Evolutionary conservation across 35 echinoderm and acorn worm species (phyloP).

Genomic region (Ptychodera flava): DNA sequence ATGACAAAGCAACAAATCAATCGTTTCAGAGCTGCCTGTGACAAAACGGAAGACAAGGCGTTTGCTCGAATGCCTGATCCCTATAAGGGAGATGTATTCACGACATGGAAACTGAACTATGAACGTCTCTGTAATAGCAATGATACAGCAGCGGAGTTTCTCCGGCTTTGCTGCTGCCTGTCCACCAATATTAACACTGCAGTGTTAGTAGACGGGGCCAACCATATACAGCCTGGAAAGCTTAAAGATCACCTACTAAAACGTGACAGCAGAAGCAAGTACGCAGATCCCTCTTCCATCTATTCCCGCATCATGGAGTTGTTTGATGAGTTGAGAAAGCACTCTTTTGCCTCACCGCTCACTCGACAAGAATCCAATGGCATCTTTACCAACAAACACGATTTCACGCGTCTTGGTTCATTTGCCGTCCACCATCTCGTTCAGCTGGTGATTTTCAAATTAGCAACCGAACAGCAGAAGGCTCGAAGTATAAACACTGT

Average conservation of each 20-base stretch:
- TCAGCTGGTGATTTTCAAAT: neutral
- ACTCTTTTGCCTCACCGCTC: neutral
- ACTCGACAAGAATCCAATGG: neutral
- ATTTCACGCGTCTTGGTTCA: neutral
- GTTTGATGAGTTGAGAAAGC: neutral
- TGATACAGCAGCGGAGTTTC: neutral
- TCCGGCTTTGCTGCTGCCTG: neutral
- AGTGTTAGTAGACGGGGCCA: neutral
- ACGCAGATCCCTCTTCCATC: neutral
- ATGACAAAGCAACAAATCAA: neutral
- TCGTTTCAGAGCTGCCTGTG: neutral
- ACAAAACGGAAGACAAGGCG: neutral
- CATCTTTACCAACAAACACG: neutral
- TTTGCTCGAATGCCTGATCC: neutral
- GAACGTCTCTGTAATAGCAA: neutral
- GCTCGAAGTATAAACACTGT: neutral
- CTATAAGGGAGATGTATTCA: neutral
- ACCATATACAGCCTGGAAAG: no score
- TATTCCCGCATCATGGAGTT: neutral
- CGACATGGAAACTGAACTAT: neutral
- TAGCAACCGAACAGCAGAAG: neutral
- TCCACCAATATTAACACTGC: neutral
- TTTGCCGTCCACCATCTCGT: neutral
- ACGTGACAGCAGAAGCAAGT: neutral
- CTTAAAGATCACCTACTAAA: neutral